Conservation (phyloP, 2,797 vertebrate genomes). For the Danio jaintianensis region DNA sequence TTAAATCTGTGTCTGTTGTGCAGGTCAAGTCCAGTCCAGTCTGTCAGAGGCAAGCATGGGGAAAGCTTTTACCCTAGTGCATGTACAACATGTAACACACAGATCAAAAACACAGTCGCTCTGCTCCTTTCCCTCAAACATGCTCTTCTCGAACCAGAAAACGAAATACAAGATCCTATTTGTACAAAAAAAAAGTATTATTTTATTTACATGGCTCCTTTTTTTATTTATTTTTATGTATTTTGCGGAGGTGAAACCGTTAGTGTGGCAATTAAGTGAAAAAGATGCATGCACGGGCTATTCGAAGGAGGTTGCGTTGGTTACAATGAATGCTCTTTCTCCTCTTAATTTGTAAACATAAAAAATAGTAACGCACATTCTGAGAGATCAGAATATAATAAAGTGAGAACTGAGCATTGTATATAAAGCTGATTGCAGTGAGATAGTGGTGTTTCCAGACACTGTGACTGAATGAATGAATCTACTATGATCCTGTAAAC, state of each 20-base stretch:
- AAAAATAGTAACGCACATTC: constrained; percentile 58
- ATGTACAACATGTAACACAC: constrained; percentile 71
- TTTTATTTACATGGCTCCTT: constrained; percentile 92
- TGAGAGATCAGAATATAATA: constrained; percentile 26
- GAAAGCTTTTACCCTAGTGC: constrained; percentile 50
- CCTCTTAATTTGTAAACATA: constrained; percentile 61
- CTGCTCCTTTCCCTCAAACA: constrained; percentile 76
- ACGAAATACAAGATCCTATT: constrained; percentile 79
- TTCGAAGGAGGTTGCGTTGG: constrained; percentile 40
- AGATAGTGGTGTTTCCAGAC: constrained; percentile 16
- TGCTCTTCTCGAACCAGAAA: constrained; percentile 77
- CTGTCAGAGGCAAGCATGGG: constrained; percentile 66
- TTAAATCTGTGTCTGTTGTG: constrained; percentile 73
- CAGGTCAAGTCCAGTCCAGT: constrained; percentile 64
- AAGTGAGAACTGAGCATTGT: constrained; percentile 45
- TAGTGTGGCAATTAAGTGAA: constrained; percentile 26
- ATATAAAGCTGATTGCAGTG: constrained; percentile 22
- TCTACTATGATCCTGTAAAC: constrained; percentile 70
- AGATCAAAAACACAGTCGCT: constrained; percentile 69
- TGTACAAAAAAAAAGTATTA: constrained; percentile 80
- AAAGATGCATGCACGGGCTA: constrained; percentile 55
- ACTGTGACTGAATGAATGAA: background rate
- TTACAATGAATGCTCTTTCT: constrained; percentile 53
- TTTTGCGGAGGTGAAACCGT: constrained; percentile 25
- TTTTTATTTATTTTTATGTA: constrained; percentile 70